A percentile compares a stretch with the other conserved stretches of the same genome.
Conservation (phyloP, 2,113 vertebrate species). For the Erythrocercus mccallii region DNA sequence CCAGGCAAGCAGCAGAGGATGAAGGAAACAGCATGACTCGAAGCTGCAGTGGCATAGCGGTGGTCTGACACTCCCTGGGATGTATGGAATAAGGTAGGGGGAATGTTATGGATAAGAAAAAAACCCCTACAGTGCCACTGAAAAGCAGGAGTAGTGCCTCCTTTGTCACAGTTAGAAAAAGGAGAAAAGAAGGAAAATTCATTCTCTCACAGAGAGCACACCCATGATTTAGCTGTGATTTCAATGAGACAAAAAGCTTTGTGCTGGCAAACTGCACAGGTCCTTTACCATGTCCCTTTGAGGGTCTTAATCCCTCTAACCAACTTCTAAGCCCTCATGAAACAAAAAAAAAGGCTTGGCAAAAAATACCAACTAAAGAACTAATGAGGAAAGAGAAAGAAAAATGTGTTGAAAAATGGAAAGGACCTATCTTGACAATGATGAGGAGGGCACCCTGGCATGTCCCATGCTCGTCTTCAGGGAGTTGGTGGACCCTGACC, state of each 20-base stretch:
- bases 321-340: not conserved
- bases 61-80: not conserved
- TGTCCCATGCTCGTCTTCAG: not conserved
- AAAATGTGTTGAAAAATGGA: not conserved
- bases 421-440: accelerated
- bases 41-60: not conserved
- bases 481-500: not conserved
- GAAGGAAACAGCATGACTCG: not conserved
- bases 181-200: not conserved
- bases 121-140: not conserved
- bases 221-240: not conserved
- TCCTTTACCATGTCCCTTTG: not conserved
- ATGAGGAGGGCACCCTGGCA: not conserved
- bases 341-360: not conserved
- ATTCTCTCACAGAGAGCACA: not conserved
- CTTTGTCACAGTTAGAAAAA: not conserved
- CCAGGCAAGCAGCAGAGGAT: not conserved
- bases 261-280: not conserved
- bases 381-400: not conserved
- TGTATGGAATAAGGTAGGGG: too few species aligned
- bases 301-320: not conserved
- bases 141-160: not conserved
- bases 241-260: not conserved
- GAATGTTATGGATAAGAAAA: not conserved
- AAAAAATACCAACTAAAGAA: not conserved